A percentile compares a stretch with the other conserved stretches of the same genome.
Conservation (phyloP, 2,888 invertebrate genomes). For the Holacanthella duospinosa region DNA sequence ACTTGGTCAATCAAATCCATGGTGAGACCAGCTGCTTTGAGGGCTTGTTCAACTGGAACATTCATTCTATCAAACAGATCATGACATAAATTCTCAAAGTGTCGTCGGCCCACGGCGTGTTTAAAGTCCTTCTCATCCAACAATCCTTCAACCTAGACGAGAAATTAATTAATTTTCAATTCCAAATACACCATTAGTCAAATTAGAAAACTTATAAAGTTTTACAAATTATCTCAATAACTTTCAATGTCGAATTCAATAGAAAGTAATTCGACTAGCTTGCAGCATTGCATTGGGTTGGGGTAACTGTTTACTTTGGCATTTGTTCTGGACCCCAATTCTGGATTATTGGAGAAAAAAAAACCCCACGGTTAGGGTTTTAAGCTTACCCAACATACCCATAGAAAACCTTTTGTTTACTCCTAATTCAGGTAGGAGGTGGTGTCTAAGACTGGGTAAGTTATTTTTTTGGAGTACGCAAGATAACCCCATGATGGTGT, state of each 20-base stretch:
- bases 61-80: conserved; percentile 70
- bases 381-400: too few relatives aligned
- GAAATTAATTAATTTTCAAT: not conserved
- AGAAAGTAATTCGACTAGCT: conserved; percentile 5
- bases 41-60: conserved; percentile 69
- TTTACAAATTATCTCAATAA: conserved; percentile 12
- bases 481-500: too few relatives aligned
- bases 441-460: too few relatives aligned
- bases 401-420: too few relatives aligned
- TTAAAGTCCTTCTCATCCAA: conserved; percentile 91
- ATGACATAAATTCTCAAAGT: conserved; percentile 68
- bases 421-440: too few relatives aligned
- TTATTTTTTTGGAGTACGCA: too few relatives aligned
- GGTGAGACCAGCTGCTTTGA: conserved; percentile 61
- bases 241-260: conserved; percentile 10
- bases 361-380: too few relatives aligned
- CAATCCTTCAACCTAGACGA: conserved; percentile 67
- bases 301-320: conserved; percentile 7
- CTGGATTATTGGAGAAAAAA: too few relatives aligned
- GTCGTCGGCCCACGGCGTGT: conserved; percentile 64
- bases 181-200: not conserved
- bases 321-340: too few relatives aligned
- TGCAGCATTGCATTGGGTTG: conserved; percentile 13
- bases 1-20: conserved; percentile 49
- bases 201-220: not conserved